These are phyloP conservation scores for Borostomias antarcticus DNA, from an alignment of 2,797 vertebrate genomes.

Conservation along the genomic window DNA sequence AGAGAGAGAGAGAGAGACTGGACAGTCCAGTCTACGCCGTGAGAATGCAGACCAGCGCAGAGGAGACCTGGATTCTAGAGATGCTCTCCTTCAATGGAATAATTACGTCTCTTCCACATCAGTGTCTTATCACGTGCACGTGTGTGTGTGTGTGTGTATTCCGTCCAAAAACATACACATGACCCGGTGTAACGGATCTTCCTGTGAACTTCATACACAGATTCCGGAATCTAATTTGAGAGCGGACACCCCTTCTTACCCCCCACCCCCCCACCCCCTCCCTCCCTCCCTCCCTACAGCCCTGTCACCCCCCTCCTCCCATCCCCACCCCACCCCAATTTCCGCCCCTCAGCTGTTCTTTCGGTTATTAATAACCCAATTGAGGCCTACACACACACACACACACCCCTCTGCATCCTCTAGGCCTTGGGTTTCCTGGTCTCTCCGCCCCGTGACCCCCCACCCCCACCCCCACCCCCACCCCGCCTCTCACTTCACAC, in stretches of 20 bases:
- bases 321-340: constrained; percentile 42
- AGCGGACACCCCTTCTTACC: constrained; percentile 64
- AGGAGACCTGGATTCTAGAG: constrained; percentile 3
- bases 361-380: constrained; percentile 69
- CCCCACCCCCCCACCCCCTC: constrained; percentile 49
- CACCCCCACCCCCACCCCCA: not conserved
- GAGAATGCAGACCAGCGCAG: too few relatives aligned
- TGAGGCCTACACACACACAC: constrained; percentile 45
- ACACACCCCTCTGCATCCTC: constrained; percentile 19
- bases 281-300: constrained; percentile 33
- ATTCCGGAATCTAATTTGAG: constrained; percentile 81
- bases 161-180: not conserved
- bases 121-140: not conserved
- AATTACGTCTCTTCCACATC: not conserved
- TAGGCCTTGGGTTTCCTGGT: constrained; percentile 24
- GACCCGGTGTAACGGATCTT: constrained; percentile 70
- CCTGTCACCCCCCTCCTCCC: constrained; percentile 21
- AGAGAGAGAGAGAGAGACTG: not conserved
- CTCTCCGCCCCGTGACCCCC: not conserved
- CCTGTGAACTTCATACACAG: constrained; percentile 78
- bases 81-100: not conserved
- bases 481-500: not conserved
- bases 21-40: not conserved
- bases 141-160: not conserved
- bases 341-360: constrained; percentile 63